Conservation (phyloP, 2,113 vertebrate species). For the Pterocles orientalis region DNA sequence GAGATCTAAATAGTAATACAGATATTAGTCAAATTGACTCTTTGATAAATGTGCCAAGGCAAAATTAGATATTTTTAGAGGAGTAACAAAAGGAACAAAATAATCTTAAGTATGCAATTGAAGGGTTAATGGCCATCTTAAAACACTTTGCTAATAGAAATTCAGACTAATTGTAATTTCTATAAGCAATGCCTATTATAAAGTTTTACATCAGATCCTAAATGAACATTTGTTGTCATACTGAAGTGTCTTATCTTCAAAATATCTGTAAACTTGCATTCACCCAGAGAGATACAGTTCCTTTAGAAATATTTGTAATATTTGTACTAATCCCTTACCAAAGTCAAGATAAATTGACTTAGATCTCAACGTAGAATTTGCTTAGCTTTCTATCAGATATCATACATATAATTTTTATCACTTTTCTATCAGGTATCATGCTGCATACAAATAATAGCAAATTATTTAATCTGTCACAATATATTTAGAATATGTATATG, state of each 20-base stretch:
- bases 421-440: neutral
- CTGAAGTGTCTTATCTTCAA: neutral
- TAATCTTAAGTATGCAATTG: neutral
- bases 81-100: neutral
- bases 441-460: neutral
- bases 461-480: neutral
- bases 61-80: neutral
- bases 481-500: neutral
- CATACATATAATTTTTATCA: neutral
- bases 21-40: neutral
- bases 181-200: neutral
- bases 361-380: neutral
- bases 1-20: neutral
- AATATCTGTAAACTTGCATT: neutral
- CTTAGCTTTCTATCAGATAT: neutral
- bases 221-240: neutral
- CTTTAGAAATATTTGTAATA: neutral
- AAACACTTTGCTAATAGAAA: neutral
- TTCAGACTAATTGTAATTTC: neutral
- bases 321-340: neutral
- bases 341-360: neutral
- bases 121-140: neutral
- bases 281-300: neutral
- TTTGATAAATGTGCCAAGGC: neutral
- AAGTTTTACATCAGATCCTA: neutral